Conservation (phyloP, 2,113 vertebrate species). For the Mus pahari region DNA sequence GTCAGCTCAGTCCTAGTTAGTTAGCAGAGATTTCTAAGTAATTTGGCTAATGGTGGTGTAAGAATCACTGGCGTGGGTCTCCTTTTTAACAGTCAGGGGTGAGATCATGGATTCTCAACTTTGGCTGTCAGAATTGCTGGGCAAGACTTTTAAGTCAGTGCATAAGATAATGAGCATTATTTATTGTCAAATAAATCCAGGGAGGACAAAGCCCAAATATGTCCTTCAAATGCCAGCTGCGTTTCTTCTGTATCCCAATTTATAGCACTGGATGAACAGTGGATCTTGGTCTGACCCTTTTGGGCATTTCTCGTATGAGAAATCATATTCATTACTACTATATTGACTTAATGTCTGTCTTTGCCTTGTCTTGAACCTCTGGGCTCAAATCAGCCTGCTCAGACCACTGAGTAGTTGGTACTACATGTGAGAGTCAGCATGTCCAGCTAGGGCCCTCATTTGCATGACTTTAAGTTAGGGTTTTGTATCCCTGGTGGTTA, state of each 20-base stretch:
- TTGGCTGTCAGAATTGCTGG: not conserved
- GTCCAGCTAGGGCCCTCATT: not conserved
- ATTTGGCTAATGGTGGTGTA: too few species aligned
- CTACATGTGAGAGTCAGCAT: not conserved
- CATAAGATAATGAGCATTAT: not conserved
- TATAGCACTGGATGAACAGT: not conserved
- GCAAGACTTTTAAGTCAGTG: not conserved
- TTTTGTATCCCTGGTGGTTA: not conserved
- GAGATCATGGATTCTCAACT: not conserved
- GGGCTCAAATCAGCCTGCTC: not conserved
- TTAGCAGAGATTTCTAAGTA: too few species aligned
- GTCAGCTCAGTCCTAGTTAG: too few species aligned
- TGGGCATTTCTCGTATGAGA: not conserved
- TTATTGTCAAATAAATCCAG: not conserved
- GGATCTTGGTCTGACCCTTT: not conserved
- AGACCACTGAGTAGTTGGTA: not conserved
- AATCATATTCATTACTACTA: not conserved
- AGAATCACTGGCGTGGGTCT: not conserved
- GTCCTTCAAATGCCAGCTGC: not conserved
- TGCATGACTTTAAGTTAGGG: not conserved
- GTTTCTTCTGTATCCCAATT: not conserved
- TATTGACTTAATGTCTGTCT: not conserved
- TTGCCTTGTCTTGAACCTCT: not conserved
- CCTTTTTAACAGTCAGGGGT: not conserved
- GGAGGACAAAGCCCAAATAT: not conserved